Evolutionary conservation across 2,797 vertebrate species (phyloP), one percentile per base, ranked within the genome.

Genomic region (Gymnothorax javanicus): DNA sequence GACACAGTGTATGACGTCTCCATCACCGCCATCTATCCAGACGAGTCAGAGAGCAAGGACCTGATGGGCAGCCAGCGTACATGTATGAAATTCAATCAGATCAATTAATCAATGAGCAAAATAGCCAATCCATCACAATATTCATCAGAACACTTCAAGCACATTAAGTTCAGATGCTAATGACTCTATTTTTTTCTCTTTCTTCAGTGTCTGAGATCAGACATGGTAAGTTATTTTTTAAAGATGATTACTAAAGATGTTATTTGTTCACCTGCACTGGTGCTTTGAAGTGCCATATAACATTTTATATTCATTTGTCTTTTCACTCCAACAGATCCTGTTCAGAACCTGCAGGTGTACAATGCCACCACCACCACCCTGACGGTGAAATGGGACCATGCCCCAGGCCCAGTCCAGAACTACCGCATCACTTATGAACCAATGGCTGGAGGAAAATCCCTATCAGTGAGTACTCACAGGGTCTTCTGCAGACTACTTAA

Each of bases 1-100:
- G 97, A 99, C 91, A 98, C 97, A 0, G 93, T 96, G 75, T 99
- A 99, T 58, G 98, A 99, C 25, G 95, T 99, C 90, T 97, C 97
- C 2, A 93, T 99, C 83, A 98, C 98, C 20, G 98, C 97, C 81
- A 98, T 99, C 93, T 99, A 99, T 91, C 98, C 98, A 0, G 99
- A 99, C 91, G 99, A 99, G 90, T 98, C 98, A 0, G 99, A 99
- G 93, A 99, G 98, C 23, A 97, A 99, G 91, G 97, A 97, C 43
- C 95, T 99, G 87, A 92, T 96, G 75, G 98, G 98, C 91, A 97
- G 93, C 20, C 97, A 99, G 92, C 95, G 96, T 87, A 99, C 99
- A 94, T 81, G 99, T 99, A 97, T 96, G 98, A 94, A 11, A 5
- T 59, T 56, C 43, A 52, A 75, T 69, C 79, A 67, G 8, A 82